Conservation (phyloP, 2,888 invertebrate species). For the Sminthurinus aureus region DNA sequence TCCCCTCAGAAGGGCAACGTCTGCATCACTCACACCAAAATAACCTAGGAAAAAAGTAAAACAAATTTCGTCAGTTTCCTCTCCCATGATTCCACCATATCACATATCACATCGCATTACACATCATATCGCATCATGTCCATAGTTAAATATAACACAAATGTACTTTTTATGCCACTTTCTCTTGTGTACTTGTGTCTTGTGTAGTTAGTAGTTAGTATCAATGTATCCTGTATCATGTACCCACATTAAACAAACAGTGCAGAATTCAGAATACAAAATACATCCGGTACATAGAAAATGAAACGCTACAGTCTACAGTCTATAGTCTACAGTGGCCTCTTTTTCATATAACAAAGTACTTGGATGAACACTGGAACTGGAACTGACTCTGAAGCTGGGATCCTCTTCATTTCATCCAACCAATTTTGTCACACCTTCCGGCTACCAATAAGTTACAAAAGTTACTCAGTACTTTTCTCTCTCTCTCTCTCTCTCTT, state of each 20-base stretch:
- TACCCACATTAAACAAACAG: no score
- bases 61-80: not conserved
- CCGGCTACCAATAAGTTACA: constrained; percentile 29
- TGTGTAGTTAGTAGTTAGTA: no score
- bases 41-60: constrained; percentile 47
- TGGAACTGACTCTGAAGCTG: not conserved
- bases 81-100: not conserved
- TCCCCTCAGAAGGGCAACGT: constrained; percentile 47
- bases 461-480: not conserved
- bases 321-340: not conserved
- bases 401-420: constrained; percentile 21
- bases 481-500: not conserved
- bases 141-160: no score
- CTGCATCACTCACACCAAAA: constrained; percentile 58
- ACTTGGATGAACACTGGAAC: no score
- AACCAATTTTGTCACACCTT: constrained; percentile 31
- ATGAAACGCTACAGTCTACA: no score
- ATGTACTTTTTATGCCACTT: no score
- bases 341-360: no score
- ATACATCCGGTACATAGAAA: no score
- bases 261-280: no score
- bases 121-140: not conserved
- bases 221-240: no score
- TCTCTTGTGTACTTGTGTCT: constrained; percentile 10
- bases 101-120: not conserved